These are phyloP conservation scores for Cotesia vestalis DNA, from an alignment of 1,140 invertebrate genomes.

Conservation along the genomic window DNA sequence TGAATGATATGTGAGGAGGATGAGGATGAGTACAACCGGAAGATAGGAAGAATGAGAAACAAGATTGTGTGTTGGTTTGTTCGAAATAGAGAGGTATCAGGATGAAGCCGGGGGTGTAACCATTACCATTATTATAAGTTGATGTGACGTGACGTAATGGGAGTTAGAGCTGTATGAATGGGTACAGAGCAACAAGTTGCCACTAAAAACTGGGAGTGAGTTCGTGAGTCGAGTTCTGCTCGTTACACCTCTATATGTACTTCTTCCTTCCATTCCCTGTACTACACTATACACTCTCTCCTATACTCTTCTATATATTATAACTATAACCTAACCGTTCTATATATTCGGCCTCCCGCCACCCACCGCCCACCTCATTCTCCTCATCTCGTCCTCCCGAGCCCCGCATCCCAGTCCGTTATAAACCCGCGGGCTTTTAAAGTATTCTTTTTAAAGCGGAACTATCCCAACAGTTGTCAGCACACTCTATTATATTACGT, in stretches of 20 bases:
- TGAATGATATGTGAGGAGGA: background rate
- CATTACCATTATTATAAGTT: conserved; percentile 67
- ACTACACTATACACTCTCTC: conserved; percentile 55
- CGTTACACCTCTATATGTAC: conserved; percentile 68
- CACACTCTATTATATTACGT: conserved; percentile 10
- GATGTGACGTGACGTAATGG: conserved; percentile 67
- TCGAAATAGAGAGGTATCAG: conserved; percentile 56
- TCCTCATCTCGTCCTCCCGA: conserved; percentile 16
- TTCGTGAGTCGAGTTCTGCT: conserved; percentile 68
- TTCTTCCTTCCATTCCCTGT: conserved; percentile 63
- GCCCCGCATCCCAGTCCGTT: conserved; percentile 51
- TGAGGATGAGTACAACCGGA: conserved; percentile 3
- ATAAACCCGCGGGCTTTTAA: conserved; percentile 67
- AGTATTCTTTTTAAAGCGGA: conserved; percentile 68
- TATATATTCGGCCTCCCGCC: conserved; percentile 20
- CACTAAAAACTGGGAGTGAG: conserved; percentile 68
- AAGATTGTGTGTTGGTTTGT: conserved; percentile 51
- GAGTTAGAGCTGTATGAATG: conserved; percentile 67
- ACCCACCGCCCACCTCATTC: conserved; percentile 28
- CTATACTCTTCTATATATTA: conserved; percentile 44
- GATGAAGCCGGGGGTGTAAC: conserved; percentile 30
- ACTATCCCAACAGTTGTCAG: conserved; percentile 63
- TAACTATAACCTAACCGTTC: too few relatives aligned
- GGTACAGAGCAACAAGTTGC: conserved; percentile 67
- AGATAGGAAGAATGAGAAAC: conserved; percentile 37